Base-by-base conservation (phyloP, 2,113 vertebrate species). In the Typhlomys cinereus region DNA sequence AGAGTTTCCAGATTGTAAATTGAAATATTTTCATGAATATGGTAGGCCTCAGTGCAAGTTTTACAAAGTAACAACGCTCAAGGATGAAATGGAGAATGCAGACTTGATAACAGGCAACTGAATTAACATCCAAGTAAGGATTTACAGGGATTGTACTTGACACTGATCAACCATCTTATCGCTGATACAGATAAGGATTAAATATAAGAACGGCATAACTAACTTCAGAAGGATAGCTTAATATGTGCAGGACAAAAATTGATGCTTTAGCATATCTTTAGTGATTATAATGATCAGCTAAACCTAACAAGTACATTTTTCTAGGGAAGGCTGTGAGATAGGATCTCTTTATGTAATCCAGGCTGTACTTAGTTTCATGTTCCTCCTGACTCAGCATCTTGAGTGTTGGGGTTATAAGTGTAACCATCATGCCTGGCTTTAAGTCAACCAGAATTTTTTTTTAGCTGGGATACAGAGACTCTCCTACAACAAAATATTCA, bases 81-180 rank as follows among this genome's bases (percentile, higher is more conserved):
- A 15, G 41, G 48, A 86, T 94, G 50, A 90, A 91, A 66, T 78
- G 20, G 17, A 93, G 57, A 74, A 91, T 78, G 36, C 41, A 87
- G 36, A 64, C 10, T 29, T 64, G 57, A 74, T 82, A 89, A 62
- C 0, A 75, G 70, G 8, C 84, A 81, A 41, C 48, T 87, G 57
- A 39, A 95, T 90, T 93, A 88, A 90, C 62, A 87, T 83, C 61
- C 76, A 70, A 92, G 34, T 76, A 83, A 95, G 84, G 79, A 90
- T 70, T 67, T 73, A n/a, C 54, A 88, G 71, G 71, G 87, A 90
- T 95, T 84, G 23, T 64, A 91, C 52, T 74, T 93, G 94, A 94
- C 86, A 93, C 54, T 96, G 96, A 97, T 92, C 48, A 84, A 95
- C 0, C 54, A 89, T 92, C 70, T 89, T 90, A 91, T 86, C 85